Conservation (phyloP, 1,140 invertebrate genomes). For the Sitophilus oryzae region DNA sequence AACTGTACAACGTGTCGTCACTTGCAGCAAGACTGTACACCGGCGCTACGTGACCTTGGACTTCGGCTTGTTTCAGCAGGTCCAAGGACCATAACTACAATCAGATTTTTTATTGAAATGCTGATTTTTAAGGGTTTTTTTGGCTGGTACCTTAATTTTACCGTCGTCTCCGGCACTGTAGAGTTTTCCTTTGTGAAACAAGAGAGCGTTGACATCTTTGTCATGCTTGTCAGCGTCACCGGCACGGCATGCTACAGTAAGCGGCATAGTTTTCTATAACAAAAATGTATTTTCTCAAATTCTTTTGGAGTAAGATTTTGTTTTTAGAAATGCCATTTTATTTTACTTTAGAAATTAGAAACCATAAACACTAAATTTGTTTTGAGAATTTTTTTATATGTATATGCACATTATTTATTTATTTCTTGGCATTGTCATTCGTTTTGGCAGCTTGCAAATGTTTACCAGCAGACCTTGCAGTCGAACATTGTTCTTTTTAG, state of each 20-base stretch:
- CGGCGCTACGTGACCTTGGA: constrained; percentile 44
- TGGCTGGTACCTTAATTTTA: constrained; percentile 44
- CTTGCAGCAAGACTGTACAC: constrained; percentile 42
- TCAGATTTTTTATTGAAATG: constrained; percentile 27
- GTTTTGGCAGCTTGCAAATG: no score
- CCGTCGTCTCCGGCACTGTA: constrained; percentile 48
- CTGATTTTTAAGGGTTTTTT: constrained; percentile 13
- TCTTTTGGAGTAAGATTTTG: not conserved
- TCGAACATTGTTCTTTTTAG: no score
- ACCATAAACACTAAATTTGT: no score
- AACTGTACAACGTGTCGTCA: constrained; percentile 44
- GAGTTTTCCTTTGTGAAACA: constrained; percentile 42
- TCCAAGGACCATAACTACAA: constrained; percentile 43
- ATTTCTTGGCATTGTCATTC: no score
- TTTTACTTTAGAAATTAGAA: no score
- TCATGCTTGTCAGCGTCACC: constrained; percentile 42
- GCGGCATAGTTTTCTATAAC: constrained; percentile 30
- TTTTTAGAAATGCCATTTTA: not conserved
- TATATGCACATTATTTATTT: no score
- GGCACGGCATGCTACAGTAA: constrained; percentile 30
- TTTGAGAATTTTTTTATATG: no score
- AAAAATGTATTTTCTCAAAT: not conserved
- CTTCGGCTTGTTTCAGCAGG: constrained; percentile 43
- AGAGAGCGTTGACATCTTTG: constrained; percentile 41
- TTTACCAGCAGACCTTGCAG: no score